Evolutionary conservation across 2,113 vertebrate species (phyloP).

Genomic region (Apteryx owenii): DNA sequence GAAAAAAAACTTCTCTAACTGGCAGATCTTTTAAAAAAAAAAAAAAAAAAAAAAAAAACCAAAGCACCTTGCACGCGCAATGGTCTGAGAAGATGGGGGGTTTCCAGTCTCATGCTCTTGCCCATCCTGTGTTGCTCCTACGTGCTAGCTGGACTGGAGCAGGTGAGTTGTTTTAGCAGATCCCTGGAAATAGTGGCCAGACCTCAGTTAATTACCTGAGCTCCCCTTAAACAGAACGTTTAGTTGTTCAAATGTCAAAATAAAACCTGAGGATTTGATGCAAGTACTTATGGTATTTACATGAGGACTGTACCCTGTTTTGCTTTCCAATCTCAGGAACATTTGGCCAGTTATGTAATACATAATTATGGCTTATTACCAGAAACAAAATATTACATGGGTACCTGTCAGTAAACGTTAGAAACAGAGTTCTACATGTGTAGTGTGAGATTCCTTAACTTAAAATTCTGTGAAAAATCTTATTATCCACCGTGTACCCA

Average conservation of each 20-base stretch:
- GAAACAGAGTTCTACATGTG: background rate
- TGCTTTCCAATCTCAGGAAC: background rate
- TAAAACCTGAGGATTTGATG: background rate
- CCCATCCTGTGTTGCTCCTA: background rate
- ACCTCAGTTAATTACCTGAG: background rate
- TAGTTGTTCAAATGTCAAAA: background rate
- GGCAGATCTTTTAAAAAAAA: no score
- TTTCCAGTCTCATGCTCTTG: fast-evolving
- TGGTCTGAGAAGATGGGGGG: background rate
- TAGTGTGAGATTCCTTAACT: background rate
- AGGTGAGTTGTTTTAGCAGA: background rate
- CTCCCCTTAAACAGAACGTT: background rate
- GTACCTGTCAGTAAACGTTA: background rate
- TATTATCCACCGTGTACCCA: background rate
- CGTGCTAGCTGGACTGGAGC: background rate
- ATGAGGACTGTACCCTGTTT: background rate
- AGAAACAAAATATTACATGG: background rate
- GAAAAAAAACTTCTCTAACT: no score
- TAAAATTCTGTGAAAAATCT: background rate
- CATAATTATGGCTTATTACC: background rate
- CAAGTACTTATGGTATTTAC: background rate
- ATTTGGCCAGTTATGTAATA: background rate
- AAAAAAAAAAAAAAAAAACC: no score
- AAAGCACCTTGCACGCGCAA: fast-evolving
- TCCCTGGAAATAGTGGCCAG: background rate